Evolutionary conservation across 2,888 invertebrate species (phyloP).

Genomic region (Drosophila nigritarsus): DNA sequence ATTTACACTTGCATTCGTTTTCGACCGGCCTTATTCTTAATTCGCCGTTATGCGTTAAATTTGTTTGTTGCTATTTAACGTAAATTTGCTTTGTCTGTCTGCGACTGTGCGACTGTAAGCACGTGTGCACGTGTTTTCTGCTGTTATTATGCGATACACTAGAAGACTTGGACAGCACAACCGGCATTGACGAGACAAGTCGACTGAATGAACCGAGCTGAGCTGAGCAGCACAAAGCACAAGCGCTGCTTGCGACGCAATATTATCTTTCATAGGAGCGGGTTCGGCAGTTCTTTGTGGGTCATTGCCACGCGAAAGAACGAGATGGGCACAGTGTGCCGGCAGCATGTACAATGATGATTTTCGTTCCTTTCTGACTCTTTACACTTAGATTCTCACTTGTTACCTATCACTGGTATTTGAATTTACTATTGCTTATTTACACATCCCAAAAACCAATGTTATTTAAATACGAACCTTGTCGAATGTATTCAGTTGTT

Average conservation of each 20-base stretch:
- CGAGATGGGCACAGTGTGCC: not conserved
- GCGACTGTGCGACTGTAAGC: not conserved
- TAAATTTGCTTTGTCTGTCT: conserved; percentile 2
- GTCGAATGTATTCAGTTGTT: not conserved
- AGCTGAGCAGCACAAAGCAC: not conserved
- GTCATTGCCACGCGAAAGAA: not conserved
- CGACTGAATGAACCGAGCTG: conserved; percentile 18
- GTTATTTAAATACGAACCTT: not conserved
- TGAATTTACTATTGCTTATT: not conserved
- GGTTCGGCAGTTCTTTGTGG: not conserved
- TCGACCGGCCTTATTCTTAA: not conserved
- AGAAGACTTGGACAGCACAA: conserved; percentile 18
- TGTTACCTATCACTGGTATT: not conserved
- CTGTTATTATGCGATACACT: conserved; percentile 40
- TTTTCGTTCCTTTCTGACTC: not conserved
- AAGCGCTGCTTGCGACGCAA: conserved; percentile 11
- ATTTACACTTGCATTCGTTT: not conserved
- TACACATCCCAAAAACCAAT: not conserved
- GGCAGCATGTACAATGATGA: not conserved
- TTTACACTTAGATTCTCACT: not conserved
- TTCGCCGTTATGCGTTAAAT: conserved; percentile 10
- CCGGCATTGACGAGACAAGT: conserved; percentile 21
- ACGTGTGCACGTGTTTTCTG: conserved; percentile 70
- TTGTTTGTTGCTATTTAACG: not conserved
- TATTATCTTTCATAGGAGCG: not conserved